Percentiles rank a stretch among this genome's conserved stretches.
Evolutionary conservation across 1,140 invertebrate species (phyloP).

Genomic region (Pseudobourletiella spinata): DNA sequence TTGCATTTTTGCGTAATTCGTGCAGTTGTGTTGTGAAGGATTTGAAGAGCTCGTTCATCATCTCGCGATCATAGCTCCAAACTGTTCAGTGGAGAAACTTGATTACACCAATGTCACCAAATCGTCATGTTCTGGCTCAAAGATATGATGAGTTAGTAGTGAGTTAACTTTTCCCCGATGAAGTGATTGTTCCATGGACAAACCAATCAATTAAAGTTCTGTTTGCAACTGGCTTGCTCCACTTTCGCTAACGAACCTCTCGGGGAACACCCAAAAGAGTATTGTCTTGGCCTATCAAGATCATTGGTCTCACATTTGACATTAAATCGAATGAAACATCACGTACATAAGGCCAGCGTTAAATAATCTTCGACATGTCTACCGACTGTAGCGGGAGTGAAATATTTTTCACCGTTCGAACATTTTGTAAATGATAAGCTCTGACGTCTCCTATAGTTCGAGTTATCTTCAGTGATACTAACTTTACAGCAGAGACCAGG

Average conservation of each 20-base stretch:
- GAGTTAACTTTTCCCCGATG: no score
- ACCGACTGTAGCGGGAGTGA: constrained; percentile 2
- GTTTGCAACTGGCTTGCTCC: neutral
- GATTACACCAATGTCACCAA: no score
- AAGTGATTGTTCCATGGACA: constrained; percentile 11
- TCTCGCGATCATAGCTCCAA: no score
- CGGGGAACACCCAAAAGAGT: neutral
- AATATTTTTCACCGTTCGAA: neutral
- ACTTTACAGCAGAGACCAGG: no score
- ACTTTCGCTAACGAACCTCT: neutral
- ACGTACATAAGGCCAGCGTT: neutral
- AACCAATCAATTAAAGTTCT: neutral
- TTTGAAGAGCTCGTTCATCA: no score
- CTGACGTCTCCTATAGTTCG: neutral
- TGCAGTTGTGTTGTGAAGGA: no score
- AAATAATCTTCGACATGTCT: neutral
- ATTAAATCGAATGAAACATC: neutral
- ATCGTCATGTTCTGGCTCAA: no score
- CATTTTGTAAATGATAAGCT: neutral
- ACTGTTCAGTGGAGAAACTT: no score
- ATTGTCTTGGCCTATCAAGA: constrained; percentile 9
- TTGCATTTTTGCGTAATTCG: no score
- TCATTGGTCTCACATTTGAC: neutral
- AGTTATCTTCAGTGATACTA: neutral
- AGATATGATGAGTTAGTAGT: no score